These are phyloP conservation scores for Podotricha telesiphe DNA, from an alignment of 2,888 invertebrate genomes.

Conservation along the genomic window DNA sequence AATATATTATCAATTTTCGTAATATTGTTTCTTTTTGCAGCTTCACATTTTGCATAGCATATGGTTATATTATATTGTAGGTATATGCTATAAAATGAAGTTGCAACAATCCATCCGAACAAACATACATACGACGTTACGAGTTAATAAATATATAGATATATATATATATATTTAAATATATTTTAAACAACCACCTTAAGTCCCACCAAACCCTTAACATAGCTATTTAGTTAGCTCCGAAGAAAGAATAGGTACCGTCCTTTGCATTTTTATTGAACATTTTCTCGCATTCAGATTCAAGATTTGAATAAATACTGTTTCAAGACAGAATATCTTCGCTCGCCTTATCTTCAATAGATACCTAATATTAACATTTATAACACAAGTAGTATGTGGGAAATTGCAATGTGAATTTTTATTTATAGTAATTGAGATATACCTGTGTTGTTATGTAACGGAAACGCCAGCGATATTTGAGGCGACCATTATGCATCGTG, in stretches of 20 bases:
- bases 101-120: no score
- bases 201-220: slow-evolving; percentile 46
- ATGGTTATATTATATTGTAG: no score
- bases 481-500: no score
- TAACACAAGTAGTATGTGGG: slow-evolving; percentile 18
- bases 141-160: no score
- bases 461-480: no score
- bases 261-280: slow-evolving; percentile 76
- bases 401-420: slow-evolving; percentile 10
- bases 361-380: slow-evolving; percentile 25
- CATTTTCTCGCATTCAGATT: slow-evolving; percentile 56
- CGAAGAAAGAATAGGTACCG: slow-evolving; percentile 61
- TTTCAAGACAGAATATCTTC: slow-evolving; percentile 49
- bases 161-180: not conserved
- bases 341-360: slow-evolving; percentile 28
- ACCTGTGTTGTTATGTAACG: no score
- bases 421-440: slow-evolving; percentile 9
- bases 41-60: no score
- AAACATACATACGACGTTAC: no score
- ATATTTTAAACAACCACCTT: not conserved
- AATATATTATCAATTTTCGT: no score
- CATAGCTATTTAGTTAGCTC: slow-evolving; percentile 65
- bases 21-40: no score
- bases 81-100: no score
- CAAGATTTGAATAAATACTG: slow-evolving; percentile 70